These are phyloP conservation scores for Brienomyrus longianalis DNA, from an alignment of 2,113 vertebrate species.

Conservation along the genomic window DNA sequence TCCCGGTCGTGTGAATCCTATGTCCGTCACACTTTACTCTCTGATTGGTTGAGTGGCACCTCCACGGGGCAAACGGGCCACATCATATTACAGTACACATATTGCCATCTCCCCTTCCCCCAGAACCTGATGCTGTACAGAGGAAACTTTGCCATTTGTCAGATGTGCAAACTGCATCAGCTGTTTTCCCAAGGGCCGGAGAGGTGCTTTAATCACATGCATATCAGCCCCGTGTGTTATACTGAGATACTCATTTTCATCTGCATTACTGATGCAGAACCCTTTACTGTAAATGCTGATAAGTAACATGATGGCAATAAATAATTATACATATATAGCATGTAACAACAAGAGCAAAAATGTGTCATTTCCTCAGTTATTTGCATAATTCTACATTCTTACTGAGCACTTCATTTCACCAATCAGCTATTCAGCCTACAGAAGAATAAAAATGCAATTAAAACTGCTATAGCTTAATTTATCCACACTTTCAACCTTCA, in stretches of 20 bases:
- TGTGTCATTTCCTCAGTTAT: background rate
- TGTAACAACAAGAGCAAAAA: background rate
- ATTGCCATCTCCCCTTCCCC: background rate
- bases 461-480: background rate
- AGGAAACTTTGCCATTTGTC: background rate
- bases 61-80: no score
- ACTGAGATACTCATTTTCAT: background rate
- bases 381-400: background rate
- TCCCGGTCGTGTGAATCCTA: background rate
- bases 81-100: background rate
- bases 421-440: background rate
- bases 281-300: background rate
- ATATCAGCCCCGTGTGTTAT: background rate
- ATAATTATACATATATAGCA: background rate
- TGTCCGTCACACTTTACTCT: background rate
- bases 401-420: background rate
- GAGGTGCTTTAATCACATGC: background rate
- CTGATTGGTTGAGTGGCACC: background rate
- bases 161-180: background rate
- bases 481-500: background rate
- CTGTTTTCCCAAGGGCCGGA: background rate
- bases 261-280: background rate
- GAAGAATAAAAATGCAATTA: background rate
- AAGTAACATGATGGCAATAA: background rate
- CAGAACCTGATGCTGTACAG: background rate